Evolutionary conservation across 2,888 invertebrate species (phyloP), one percentile per base, ranked within the genome.

Genomic region (Bembecia ichneumoniformis): DNA sequence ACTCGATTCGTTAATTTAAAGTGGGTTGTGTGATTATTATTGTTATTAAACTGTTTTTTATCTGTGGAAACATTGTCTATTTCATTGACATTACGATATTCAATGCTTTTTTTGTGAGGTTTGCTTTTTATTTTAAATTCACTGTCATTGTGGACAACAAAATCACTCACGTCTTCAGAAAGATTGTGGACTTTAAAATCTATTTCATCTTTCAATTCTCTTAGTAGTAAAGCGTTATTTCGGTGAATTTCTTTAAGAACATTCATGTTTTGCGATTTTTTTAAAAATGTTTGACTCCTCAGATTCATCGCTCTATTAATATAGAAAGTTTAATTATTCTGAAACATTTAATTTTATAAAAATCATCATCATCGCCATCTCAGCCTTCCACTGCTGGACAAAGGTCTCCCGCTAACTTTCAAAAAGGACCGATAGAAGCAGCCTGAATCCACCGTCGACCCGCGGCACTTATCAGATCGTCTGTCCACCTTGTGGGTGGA

Each of bases 71-170:
- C 14, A 40, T 40, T 14, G n/a, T 40, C 40, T 7, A 40, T 40
- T 28, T 28, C 28, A 28, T 28, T 28, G 28, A 28, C 28, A 28
- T 28, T 28, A 28, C 2, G 2, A 28, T 20, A 20, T 54, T 62
- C 58, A 44, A 15, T 48, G 16, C 49, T 35, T 35, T 48, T 35
- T 35, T n/a, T 47, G 49, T 56, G 57, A 17, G 61, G 56, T 48
- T 75, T 78, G 4, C 56, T 52, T 47, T 66, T 65, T 46, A 80
- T 46, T 63, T 68, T 75, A 57, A 81, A 82, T 47, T 70, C 66
- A 43, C 54, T 60, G 52, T 75, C 72, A 54, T 71, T 73, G 47
- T 63, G 54, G 49, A 79, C 60, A 45, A 72, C 62, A 52, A 82
- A 60, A 52, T 69, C 64, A 35, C 63, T 55, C 13, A 64, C 55